Evolutionary conservation across 2,888 invertebrate genomes (phyloP), one percentile per base, ranked within the genome.

Genomic region (Norana najaformis): DNA sequence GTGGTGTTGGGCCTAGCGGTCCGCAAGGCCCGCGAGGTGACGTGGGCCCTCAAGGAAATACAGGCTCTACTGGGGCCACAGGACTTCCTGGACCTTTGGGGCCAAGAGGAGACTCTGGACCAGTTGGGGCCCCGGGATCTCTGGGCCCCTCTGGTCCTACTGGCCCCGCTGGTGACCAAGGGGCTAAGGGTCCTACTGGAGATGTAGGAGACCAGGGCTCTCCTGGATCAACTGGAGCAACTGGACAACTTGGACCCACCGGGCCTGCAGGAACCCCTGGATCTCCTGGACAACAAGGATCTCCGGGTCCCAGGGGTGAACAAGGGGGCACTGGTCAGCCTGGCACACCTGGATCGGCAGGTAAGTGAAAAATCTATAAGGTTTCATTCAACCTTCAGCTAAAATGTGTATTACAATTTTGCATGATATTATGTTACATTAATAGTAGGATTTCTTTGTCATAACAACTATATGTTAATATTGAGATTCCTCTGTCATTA

Each of bases 1-100:
- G 85, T 85, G 85, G 85, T 23, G 14, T 85, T 85, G 85, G 85
- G 37, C 85, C 35, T 1, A 5, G 35, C 2, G 85, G 85, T 36
- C 35, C 85, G 20, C 85, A 35, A 36, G 85, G 85, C 37, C 85
- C 6, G 8, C 35, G 85, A 85, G 85, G 85, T 85, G 85, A 85
- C 34, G 8, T 30, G 6, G 88, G 88, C 20, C 39, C 88, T n/a
- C 39, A 41, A 88, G 88, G 88, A 41, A 36, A 88, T 30, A 34
- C 88, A 18, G 88, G 88, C 14, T 39, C 88, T 13, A 37, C 88
- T 34, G 89, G 91, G 89, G 85, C 37, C 83, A 11, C 90, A 35
- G 91, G 91, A 20, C 18, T 88, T 82, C 13, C 47, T n/a, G 91
- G 91, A 35, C 38, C 90, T 47, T 41, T 90, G 30, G 92, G 92